These are phyloP conservation scores for Ctenopoma kingsleyae DNA, from an alignment of 2,797 vertebrate species.

Conservation along the genomic window DNA sequence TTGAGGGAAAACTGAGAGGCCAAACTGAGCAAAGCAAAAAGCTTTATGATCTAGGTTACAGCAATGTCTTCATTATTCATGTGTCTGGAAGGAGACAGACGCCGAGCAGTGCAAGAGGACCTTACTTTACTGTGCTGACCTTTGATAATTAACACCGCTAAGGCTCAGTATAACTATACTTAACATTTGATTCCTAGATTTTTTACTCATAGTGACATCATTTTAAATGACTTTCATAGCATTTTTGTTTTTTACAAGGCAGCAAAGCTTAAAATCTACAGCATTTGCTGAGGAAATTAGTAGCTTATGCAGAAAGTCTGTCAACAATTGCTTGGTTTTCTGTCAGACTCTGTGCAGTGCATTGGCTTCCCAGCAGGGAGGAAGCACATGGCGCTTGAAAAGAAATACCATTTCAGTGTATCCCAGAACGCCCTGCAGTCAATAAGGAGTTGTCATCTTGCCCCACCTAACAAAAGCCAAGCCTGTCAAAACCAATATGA, in stretches of 20 bases:
- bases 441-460: conserved; percentile 63
- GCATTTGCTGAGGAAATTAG: conserved; percentile 2
- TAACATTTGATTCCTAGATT: conserved; percentile 12
- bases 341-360: neutral
- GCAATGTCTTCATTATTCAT: conserved; percentile 43
- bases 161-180: neutral
- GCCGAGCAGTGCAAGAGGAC: conserved; percentile 18
- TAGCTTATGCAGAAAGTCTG: neutral
- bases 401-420: conserved; percentile 41
- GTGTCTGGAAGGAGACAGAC: conserved; percentile 25
- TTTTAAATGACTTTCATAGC: conserved; percentile 7
- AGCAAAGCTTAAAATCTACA: conserved; percentile 10
- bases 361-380: conserved; percentile 18
- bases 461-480: conserved; percentile 54
- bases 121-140: conserved; percentile 31
- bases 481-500: conserved; percentile 71
- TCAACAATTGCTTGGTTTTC: conserved; percentile 5
- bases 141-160: conserved; percentile 36
- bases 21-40: conserved; percentile 32
- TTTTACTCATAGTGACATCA: conserved; percentile 15
- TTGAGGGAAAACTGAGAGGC: conserved; percentile 22
- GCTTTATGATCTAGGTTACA: conserved; percentile 19
- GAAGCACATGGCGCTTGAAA: conserved; percentile 14
- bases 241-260: conserved; percentile 12
- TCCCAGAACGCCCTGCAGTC: conserved; percentile 33